Evolutionary conservation across 2,888 invertebrate genomes (phyloP).

Genomic region (Idaea straminata): DNA sequence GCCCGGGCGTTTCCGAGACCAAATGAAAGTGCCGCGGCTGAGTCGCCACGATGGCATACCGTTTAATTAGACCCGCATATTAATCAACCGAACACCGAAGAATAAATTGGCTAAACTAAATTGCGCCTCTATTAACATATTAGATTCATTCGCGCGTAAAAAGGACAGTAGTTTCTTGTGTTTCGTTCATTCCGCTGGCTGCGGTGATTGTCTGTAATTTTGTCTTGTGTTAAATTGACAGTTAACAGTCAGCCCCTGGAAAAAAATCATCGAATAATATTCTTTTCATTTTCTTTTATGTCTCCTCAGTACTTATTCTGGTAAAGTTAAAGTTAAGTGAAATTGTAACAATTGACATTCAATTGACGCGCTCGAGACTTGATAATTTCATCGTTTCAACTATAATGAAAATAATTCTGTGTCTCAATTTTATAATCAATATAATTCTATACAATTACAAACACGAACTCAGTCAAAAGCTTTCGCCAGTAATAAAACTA

Average conservation of each 20-base stretch:
- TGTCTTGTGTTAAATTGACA: constrained; percentile 31
- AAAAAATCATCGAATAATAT: constrained; percentile 17
- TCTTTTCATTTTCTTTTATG: constrained; percentile 9
- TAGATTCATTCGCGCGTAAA: constrained; percentile 39
- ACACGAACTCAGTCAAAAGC: no score
- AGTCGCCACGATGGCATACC: constrained; percentile 35
- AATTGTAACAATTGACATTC: not conserved
- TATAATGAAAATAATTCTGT: not conserved
- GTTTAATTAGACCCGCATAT: constrained; percentile 55
- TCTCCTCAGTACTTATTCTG: not conserved
- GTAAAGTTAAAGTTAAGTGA: not conserved
- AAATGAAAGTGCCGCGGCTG: constrained; percentile 34
- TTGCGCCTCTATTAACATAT: constrained; percentile 45
- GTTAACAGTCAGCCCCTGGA: constrained; percentile 20
- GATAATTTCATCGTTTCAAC: not conserved
- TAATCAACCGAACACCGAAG: constrained; percentile 44
- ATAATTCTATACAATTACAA: no score
- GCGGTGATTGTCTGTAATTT: constrained; percentile 30
- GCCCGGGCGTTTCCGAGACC: constrained; percentile 20
- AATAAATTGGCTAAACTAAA: constrained; percentile 44
- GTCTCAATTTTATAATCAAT: not conserved
- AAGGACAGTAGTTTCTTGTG: constrained; percentile 24
- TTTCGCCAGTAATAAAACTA: no score
- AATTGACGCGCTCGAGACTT: not conserved
- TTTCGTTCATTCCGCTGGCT: constrained; percentile 24